A percentile compares a stretch with the other conserved stretches of the same genome.
Evolutionary conservation across 1,140 invertebrate species (phyloP).

Genomic region (Calycopis cecrops): DNA sequence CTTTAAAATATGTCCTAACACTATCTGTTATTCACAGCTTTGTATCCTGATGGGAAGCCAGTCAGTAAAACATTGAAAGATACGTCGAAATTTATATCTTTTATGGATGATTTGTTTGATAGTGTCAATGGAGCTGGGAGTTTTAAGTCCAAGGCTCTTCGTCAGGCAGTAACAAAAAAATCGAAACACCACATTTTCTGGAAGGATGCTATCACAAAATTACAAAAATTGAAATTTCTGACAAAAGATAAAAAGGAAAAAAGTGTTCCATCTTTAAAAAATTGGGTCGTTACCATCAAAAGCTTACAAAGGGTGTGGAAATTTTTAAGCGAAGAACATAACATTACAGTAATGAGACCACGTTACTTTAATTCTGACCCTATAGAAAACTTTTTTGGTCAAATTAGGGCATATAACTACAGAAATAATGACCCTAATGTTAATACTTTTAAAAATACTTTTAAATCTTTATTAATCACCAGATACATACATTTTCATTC

Average conservation of each 20-base stretch:
- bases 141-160: neutral
- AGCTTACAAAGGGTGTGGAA: constrained; percentile 8
- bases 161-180: neutral
- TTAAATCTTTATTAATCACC: constrained; percentile 10
- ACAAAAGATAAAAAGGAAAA: neutral
- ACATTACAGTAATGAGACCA: constrained; percentile 9
- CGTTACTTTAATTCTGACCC: constrained; percentile 13
- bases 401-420: constrained; percentile 9
- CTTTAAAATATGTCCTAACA: neutral
- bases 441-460: constrained; percentile 9
- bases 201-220: neutral
- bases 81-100: neutral
- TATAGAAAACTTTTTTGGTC: constrained; percentile 12
- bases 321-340: constrained; percentile 8
- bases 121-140: neutral
- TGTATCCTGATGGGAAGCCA: constrained; percentile 6
- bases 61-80: neutral
- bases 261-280: constrained; percentile 1
- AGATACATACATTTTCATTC: no score
- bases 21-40: neutral
- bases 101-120: no score
- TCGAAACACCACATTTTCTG: neutral
- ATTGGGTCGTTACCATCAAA: neutral
- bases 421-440: constrained; percentile 4
- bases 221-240: constrained; percentile 6